Base-by-base conservation (phyloP, 1,140 invertebrate genomes). In the Leguminivora glycinivorella region DNA sequence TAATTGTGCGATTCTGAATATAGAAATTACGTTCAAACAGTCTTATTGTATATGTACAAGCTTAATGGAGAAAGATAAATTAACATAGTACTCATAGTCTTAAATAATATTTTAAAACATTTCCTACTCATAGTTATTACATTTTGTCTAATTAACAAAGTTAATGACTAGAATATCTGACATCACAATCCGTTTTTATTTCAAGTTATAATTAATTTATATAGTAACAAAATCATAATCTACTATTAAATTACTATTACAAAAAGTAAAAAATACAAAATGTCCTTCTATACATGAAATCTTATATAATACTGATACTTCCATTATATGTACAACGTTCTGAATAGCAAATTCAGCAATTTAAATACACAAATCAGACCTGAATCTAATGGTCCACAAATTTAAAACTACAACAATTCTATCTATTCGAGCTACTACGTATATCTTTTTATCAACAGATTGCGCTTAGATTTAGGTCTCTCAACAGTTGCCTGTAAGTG, bases 381-480 rank as follows among this genome's bases (percentile, higher is more conserved):
- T 66, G 78, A 79, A 79, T 71, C 83, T 84, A 87, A 79, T 88
- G 86, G 85, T 87, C 85, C 88, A 85, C 86, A 75, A 70, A 75
- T 72, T 82, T 78, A 80, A 71, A 75, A 72, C 75, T 79, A 82
- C 74, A 75, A 68, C 63, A 72, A 76, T 52, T 75, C 73, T 85
- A 82, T 72, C 68, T 77, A 70, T 68, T 75, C 52, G 74, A 71
- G 73, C 43, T 78, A 74, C 72, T 77, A 78, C 73, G 66, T 70
- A 66, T 74, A 70, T 68, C 73, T 76, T 72, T 77, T 74, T 67
- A 73, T 73, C 70, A 40, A 75, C 38, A 74, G 40, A 40, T 70
- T 56, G 78, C 75, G 79, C 72, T 78, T 77, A 82, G 70, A 74
- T 10, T 74, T 73, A 69, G 75, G 80, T 84, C 70, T 76, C 56